Percentiles rank a stretch among this genome's conserved stretches.
These are phyloP conservation scores for Rhagophthalmus giganteus DNA, from an alignment of 2,888 invertebrate species.

Conservation along the genomic window DNA sequence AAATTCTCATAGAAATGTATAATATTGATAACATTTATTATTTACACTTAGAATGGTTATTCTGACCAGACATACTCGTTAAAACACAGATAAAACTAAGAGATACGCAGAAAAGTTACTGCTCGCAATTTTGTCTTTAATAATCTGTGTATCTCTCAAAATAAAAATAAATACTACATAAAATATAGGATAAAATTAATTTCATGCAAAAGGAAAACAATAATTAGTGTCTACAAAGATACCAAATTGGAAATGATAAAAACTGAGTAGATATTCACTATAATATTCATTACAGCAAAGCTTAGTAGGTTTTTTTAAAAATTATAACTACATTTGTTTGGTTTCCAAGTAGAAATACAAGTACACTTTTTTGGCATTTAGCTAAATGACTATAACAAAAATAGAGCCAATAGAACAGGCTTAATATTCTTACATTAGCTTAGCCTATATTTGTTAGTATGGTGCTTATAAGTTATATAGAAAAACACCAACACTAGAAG, in stretches of 20 bases:
- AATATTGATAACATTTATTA: slow-evolving; percentile 51
- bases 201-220: background rate
- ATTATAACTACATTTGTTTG: slow-evolving; percentile 11
- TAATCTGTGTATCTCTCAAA: slow-evolving; percentile 17
- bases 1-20: slow-evolving; percentile 44
- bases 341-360: slow-evolving; percentile 21
- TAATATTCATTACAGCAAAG: slow-evolving; percentile 7
- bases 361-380: slow-evolving; percentile 31
- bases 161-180: slow-evolving; percentile 10
- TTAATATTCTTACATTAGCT: slow-evolving; percentile 20
- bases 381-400: slow-evolving; percentile 29
- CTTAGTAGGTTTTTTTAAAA: slow-evolving; percentile 3
- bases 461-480: too few relatives aligned
- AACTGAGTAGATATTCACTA: too few relatives aligned
- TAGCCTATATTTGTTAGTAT: slow-evolving; percentile 10
- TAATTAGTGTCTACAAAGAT: too few relatives aligned
- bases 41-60: slow-evolving; percentile 49
- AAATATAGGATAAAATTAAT: background rate
- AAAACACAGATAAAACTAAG: slow-evolving; percentile 46
- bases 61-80: slow-evolving; percentile 55
- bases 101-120: slow-evolving; percentile 38
- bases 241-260: too few relatives aligned
- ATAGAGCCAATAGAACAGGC: slow-evolving; percentile 26
- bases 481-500: too few relatives aligned
- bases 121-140: background rate